Conservation (phyloP, 2,888 invertebrate genomes). For the Orchesellides sinensis region DNA sequence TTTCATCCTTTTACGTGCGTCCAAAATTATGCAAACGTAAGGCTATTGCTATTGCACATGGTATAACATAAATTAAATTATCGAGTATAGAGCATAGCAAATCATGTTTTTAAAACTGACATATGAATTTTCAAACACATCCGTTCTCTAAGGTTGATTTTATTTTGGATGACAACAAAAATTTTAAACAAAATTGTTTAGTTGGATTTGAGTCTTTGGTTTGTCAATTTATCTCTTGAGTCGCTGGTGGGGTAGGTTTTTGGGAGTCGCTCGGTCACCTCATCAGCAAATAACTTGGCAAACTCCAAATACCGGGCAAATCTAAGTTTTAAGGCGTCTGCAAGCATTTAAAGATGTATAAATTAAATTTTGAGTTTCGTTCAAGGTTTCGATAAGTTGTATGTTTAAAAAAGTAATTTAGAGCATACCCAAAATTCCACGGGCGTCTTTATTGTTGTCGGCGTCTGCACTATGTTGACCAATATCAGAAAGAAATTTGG, state of each 20-base stretch:
- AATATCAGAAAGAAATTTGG: background rate
- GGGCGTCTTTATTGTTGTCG: background rate
- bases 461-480: background rate
- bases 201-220: slow-evolving; percentile 25
- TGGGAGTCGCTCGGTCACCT: slow-evolving; percentile 54
- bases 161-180: too few relatives aligned
- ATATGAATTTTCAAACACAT: too few relatives aligned
- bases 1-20: too few relatives aligned
- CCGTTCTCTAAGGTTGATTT: too few relatives aligned
- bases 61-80: too few relatives aligned
- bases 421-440: background rate
- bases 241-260: slow-evolving; percentile 55
- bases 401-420: too few relatives aligned
- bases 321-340: background rate
- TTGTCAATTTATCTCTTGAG: slow-evolving; percentile 45
- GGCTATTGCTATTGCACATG: too few relatives aligned
- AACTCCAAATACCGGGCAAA: slow-evolving; percentile 61
- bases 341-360: background rate
- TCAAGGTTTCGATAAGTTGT: background rate
- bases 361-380: background rate
- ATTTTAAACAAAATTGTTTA: too few relatives aligned
- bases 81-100: too few relatives aligned
- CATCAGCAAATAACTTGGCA: slow-evolving; percentile 67
- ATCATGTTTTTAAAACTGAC: too few relatives aligned
- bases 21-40: too few relatives aligned